Percentiles rank a stretch among this genome's conserved stretches.
Evolutionary conservation across 2,797 vertebrate genomes (phyloP).

Genomic region (Forpus xanthops): DNA sequence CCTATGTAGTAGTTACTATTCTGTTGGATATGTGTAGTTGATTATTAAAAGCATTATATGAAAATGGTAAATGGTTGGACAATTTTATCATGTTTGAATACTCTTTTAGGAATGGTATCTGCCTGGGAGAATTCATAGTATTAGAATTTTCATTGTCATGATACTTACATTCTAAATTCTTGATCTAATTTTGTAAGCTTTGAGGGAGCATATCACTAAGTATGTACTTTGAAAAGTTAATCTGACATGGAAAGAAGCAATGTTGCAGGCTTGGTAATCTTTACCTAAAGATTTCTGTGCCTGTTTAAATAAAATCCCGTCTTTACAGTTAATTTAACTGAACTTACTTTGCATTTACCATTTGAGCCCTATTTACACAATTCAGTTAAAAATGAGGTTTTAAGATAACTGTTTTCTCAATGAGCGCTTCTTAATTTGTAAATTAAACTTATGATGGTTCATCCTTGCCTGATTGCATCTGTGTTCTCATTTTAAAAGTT

Average conservation of each 20-base stretch:
- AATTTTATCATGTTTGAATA: not conserved
- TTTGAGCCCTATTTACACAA: not conserved
- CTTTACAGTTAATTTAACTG: not conserved
- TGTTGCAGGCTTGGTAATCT: not conserved
- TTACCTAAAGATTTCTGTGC: not conserved
- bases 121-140: not conserved
- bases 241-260: not conserved
- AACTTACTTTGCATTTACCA: not conserved
- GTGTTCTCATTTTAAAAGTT: not conserved
- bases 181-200: not conserved
- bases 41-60: not conserved
- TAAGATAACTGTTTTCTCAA: not conserved
- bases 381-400: not conserved
- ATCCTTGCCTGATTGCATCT: not conserved
- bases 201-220: not conserved
- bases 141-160: not conserved
- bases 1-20: not conserved
- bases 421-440: not conserved
- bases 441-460: not conserved
- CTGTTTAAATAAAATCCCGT: not conserved
- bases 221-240: not conserved
- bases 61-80: not conserved
- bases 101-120: not conserved
- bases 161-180: not conserved
- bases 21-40: not conserved